Evolutionary conservation across 1,140 invertebrate genomes (phyloP).

Genomic region (Bombus turneri): DNA sequence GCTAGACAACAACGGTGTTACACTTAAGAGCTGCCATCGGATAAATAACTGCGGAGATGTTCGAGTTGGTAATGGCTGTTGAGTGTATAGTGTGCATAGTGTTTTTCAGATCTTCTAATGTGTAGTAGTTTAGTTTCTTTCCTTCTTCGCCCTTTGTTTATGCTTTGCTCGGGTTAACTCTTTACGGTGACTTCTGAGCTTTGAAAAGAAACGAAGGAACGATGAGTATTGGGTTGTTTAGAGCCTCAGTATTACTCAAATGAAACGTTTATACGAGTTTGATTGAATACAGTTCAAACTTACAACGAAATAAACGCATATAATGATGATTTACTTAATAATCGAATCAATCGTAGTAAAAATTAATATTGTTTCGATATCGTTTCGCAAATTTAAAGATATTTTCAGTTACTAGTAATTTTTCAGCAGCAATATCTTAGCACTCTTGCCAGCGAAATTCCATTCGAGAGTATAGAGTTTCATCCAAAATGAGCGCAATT

Average conservation of each 20-base stretch:
- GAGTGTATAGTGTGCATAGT: not conserved
- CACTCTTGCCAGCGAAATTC: not conserved
- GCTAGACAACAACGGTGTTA: slow-evolving; percentile 6
- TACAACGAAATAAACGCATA: too few species aligned
- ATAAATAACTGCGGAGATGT: slow-evolving; percentile 12
- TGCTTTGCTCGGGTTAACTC: not conserved
- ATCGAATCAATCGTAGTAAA: too few species aligned
- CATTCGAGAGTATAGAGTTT: not conserved
- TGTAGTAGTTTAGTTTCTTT: not conserved
- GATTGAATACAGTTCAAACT: too few species aligned
- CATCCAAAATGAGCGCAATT: not conserved
- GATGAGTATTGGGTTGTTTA: not conserved
- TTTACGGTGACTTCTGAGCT: not conserved
- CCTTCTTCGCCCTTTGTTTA: not conserved
- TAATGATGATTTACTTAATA: too few species aligned
- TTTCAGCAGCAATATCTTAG: not conserved
- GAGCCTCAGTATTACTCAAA: too few species aligned
- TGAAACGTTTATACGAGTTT: too few species aligned
- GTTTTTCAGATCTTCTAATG: not conserved
- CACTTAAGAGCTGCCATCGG: not conserved
- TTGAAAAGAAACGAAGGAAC: too few species aligned
- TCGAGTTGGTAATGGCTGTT: not conserved
- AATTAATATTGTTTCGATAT: too few species aligned
- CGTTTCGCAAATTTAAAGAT: too few species aligned
- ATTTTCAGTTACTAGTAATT: not conserved